phyloP scores from a whole-genome alignment of 2,113 vertebrate species.

The Sylvia atricapilla region DNA sequence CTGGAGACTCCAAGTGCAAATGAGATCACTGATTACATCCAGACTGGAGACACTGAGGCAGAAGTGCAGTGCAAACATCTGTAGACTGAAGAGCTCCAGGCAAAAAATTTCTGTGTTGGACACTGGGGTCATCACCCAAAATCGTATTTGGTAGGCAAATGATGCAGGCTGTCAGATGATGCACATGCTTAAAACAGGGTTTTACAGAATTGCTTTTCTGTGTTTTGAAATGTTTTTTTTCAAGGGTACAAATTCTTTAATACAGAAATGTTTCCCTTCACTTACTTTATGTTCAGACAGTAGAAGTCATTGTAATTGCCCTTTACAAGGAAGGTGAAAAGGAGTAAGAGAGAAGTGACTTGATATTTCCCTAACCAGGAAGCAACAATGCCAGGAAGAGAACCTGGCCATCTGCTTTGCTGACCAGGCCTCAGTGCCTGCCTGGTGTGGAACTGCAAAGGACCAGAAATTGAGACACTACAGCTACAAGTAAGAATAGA shows the following conservation, averaged over 20 bases:
- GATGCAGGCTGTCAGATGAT: not conserved
- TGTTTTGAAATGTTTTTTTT: not conserved
- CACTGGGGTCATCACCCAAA: not conserved
- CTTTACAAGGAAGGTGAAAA: not conserved
- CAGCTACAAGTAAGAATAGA: not conserved
- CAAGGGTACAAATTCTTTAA: not conserved
- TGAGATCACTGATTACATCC: conserved; percentile 57
- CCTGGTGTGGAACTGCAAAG: not conserved
- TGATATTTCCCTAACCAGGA: not conserved
- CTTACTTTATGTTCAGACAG: not conserved
- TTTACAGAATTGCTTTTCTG: not conserved
- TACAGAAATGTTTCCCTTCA: not conserved
- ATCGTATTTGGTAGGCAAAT: not conserved
- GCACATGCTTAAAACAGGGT: not conserved
- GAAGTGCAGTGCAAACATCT: not conserved
- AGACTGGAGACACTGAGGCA: conserved; percentile 33
- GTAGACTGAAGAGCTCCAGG: not conserved
- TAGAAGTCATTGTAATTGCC: not conserved
- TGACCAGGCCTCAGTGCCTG: not conserved
- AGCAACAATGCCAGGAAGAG: not conserved
- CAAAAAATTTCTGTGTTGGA: not conserved
- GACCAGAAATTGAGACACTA: not conserved
- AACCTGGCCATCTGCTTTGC: not conserved
- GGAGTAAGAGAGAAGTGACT: not conserved
- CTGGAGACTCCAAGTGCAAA: conserved; percentile 15